Evolutionary conservation across 2,113 vertebrate genomes (phyloP).

Genomic region (Rhea americana): DNA sequence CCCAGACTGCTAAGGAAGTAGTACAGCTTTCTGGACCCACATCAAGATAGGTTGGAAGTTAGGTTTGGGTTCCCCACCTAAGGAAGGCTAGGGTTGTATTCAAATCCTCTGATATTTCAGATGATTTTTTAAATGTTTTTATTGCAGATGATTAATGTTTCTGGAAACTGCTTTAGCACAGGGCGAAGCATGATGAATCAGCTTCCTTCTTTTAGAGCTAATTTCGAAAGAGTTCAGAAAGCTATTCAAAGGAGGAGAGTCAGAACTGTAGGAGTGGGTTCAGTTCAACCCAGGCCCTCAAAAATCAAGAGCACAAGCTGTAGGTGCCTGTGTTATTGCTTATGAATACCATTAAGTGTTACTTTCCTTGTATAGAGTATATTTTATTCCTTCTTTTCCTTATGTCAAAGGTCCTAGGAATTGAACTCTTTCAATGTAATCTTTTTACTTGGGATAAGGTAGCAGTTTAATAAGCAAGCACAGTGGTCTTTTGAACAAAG

Average conservation of each 20-base stretch:
- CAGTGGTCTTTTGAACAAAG: background rate
- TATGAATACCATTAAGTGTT: background rate
- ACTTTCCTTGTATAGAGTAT: background rate
- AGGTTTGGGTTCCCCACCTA: background rate
- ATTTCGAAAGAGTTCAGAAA: background rate
- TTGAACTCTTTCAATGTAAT: background rate
- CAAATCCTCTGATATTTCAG: background rate
- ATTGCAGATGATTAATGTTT: background rate
- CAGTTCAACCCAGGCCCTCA: background rate
- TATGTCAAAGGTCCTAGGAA: background rate
- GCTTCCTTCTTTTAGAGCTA: background rate
- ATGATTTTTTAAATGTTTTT: background rate
- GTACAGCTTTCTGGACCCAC: background rate
- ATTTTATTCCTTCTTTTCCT: background rate
- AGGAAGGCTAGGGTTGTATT: background rate
- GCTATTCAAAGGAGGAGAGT: background rate
- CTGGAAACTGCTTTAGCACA: background rate
- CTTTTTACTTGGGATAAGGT: background rate
- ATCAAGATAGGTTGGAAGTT: background rate
- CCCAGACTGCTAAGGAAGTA: background rate
- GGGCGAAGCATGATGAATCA: background rate
- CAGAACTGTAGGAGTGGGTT: background rate
- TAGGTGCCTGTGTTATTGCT: background rate
- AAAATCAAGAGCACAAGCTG: background rate
- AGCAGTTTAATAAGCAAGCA: background rate